Evolutionary conservation across 2,113 vertebrate genomes (phyloP).

Genomic region (Cryptoleucopteryx plumbea): DNA sequence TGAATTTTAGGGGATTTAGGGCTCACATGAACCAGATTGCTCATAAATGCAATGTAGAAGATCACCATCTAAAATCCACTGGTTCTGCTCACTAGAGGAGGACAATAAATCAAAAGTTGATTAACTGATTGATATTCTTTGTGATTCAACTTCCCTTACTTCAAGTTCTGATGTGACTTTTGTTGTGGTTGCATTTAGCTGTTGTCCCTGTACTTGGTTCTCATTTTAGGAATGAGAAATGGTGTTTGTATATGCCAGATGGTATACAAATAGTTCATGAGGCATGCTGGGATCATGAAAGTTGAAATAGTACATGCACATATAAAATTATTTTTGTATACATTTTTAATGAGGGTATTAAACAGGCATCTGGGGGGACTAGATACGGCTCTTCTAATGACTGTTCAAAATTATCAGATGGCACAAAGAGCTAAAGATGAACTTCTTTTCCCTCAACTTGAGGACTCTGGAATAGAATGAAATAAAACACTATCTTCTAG

Average conservation of each 20-base stretch:
- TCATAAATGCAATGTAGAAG: fast-evolving
- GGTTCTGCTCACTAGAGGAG: neutral
- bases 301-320: neutral
- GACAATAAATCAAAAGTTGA: neutral
- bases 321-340: neutral
- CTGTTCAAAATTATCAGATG: neutral
- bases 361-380: neutral
- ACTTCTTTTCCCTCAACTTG: neutral
- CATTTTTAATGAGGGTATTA: neutral
- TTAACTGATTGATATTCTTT: neutral
- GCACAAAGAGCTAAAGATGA: neutral
- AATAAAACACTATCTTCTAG: neutral
- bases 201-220: neutral
- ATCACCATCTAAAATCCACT: neutral
- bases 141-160: neutral
- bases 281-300: neutral
- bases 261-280: neutral
- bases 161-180: neutral
- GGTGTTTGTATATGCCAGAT: neutral
- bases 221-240: neutral
- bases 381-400: neutral
- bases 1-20: neutral
- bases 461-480: neutral
- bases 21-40: neutral
- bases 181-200: neutral